Base-by-base conservation (phyloP, 1,140 invertebrate genomes). In the Atta colombica region DNA sequence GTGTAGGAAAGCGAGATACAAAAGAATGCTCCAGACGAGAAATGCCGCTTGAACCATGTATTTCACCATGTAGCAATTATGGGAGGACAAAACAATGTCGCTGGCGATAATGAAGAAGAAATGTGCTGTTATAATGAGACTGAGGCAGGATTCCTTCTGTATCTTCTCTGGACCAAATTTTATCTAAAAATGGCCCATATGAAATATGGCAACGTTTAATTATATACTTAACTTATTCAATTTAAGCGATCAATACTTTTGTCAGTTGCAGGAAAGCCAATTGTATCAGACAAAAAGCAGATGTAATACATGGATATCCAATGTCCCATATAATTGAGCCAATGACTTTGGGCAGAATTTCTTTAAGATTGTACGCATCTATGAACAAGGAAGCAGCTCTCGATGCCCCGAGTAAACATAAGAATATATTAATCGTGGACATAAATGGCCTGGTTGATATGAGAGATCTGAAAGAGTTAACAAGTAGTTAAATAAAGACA, bases 401-500 rank as follows among this genome's bases (percentile, higher is more conserved):
- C 35, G 96, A 96, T 72, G 94, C 92, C 51, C 96, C 96, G 49
- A 97, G 94, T n/a, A 96, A 91, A 89, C 96, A 96, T 8, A 97
- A 93, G 92, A 97, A 96, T 81, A 96, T 95, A 91, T 97, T 97
- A 93, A 97, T 97, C 49, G 96, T 96, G 75, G 96, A 95, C 96
- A 97, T 96, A 88, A 96, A 96, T 63, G 96, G 96, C 75, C 96
- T 94, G 81, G 93, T 96, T 31, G 96, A 96, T 66, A 96, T 95
- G 69, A 96, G 94, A 72, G 96, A 96, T 91, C 96, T 96, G 91
- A 6, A 94, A 94, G 66, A 25, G 25, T 25, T 25, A 25, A 80
- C 16, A 85, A 28, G 31, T 3, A 31, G 2, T 77, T 7, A 90
- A 87, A 1, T 45, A 18, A 81, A 55, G 8, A 90, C 74, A 25